Base-by-base conservation (phyloP, 2,113 vertebrate genomes). In the Gopherus evgoodei region DNA sequence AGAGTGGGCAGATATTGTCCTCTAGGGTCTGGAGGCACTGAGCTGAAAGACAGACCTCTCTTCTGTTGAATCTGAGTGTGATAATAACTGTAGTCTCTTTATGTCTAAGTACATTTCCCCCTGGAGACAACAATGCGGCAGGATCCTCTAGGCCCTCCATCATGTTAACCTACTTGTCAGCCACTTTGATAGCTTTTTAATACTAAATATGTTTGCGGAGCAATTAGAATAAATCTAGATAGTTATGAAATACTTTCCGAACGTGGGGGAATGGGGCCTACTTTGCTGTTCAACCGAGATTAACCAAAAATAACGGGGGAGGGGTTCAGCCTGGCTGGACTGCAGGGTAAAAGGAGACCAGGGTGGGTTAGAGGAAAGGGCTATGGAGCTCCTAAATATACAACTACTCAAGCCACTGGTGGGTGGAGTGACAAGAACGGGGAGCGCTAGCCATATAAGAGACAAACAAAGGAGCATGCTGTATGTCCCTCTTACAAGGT, bases 181-280 rank as follows among this genome's bases (percentile, higher is more conserved):
- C 91, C n/a, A 94, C 86, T 89, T 91, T 94, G 95, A 93, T 92
- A 95, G 93, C 94, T 95, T 94, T 94, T 94, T 96, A 96, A 94
- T 95, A 88, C 92, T 91, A 95, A 97, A 95, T 94, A 96, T 90
- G 84, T 91, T 76, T 91, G 87, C 82, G 79, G 82, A 94, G 89
- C 84, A 94, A 97, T 97, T 97, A 96, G 90, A 94, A 96, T 95
- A 95, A 98, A 96, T 97, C 85, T 92, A 84, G 94, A 87, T 84
- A n/a, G 86, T 96, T 97, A 93, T 87, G 19, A 96, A 95, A 56
- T 50, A 83, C 75, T 94, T 95, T 52, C 0, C 1, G 4, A 47
- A 87, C 81, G 3, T 6, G 35, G 22, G 44, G 2, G 4, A 1
- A 16, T 22, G 53, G 82, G 78, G 17, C 17, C 5, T 9, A 2